These are phyloP conservation scores for Yponomeuta malinellus DNA, from an alignment of 2,888 invertebrate genomes.

Conservation along the genomic window DNA sequence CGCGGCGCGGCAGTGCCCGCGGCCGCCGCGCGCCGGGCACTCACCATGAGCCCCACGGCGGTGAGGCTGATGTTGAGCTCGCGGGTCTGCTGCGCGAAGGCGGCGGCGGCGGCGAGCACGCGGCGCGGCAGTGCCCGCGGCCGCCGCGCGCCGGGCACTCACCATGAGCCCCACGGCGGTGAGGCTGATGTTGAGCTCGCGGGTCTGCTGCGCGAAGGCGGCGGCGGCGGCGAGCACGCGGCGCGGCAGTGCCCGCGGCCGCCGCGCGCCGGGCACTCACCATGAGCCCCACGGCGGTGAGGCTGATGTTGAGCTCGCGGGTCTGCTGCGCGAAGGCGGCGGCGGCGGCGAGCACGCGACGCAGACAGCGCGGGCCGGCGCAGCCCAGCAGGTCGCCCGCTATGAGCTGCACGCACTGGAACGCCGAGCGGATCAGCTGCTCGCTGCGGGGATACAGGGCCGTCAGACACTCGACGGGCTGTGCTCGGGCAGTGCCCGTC, in stretches of 20 bases:
- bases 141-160: slow-evolving; percentile 91
- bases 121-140: slow-evolving; percentile 91
- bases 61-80: slow-evolving; percentile 98
- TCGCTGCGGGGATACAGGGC: slow-evolving; percentile 74
- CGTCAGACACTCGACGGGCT: too few relatives aligned
- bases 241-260: too few relatives aligned
- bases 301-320: slow-evolving; percentile 96
- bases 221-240: too few relatives aligned
- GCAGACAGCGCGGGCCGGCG: slow-evolving; percentile 94
- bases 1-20: too few relatives aligned
- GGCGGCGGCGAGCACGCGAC: slow-evolving; percentile 92
- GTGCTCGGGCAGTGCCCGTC: too few relatives aligned
- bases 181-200: slow-evolving; percentile 62
- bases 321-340: slow-evolving; percentile 97
- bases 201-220: slow-evolving; percentile 39
- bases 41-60: slow-evolving; percentile 96
- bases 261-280: slow-evolving; percentile 59
- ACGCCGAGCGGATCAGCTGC: slow-evolving; percentile 93
- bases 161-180: slow-evolving; percentile 97
- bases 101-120: slow-evolving; percentile 94
- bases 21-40: slow-evolving; percentile 50
- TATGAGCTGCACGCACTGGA: slow-evolving; percentile 96
- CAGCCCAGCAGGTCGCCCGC: slow-evolving; percentile 93
- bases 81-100: slow-evolving; percentile 97
- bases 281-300: slow-evolving; percentile 97